Percentiles rank a stretch among this genome's conserved stretches.
phyloP scores from a whole-genome alignment of 2,888 invertebrate species.

The Phragmatobia fuliginosa region DNA sequence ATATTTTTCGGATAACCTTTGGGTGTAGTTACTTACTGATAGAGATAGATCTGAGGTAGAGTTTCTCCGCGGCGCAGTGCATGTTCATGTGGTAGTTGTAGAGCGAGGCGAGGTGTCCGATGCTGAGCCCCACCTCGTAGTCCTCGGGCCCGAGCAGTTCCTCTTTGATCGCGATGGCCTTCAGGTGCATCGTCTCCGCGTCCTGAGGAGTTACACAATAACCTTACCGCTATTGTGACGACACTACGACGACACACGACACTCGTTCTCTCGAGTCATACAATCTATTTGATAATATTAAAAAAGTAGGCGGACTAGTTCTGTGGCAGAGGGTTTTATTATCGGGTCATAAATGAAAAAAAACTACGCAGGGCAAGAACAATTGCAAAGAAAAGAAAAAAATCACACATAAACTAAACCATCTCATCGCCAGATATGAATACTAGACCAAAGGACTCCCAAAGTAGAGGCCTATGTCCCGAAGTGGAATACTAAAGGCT shows the following conservation, averaged over 20 bases:
- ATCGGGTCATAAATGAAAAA: too few relatives aligned
- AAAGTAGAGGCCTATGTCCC: too few relatives aligned
- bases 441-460: too few relatives aligned
- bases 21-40: conserved; percentile 89
- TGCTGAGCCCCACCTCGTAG: conserved; percentile 95
- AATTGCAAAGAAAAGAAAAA: too few relatives aligned
- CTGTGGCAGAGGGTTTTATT: not conserved
- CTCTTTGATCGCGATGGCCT: conserved; percentile 97
- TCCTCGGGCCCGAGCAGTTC: conserved; percentile 94
- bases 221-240: not conserved
- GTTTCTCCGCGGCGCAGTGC: conserved; percentile 93
- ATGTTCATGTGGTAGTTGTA: conserved; percentile 98
- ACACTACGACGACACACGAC: not conserved
- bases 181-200: conserved; percentile 96
- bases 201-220: conserved; percentile 80
- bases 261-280: not conserved
- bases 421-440: too few relatives aligned
- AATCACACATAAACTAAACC: too few relatives aligned
- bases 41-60: conserved; percentile 94
- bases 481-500: too few relatives aligned
- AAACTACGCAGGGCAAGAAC: too few relatives aligned
- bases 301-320: not conserved
- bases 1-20: not conserved
- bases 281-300: not conserved
- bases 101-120: conserved; percentile 97